Conservation (phyloP, 2,888 invertebrate genomes). For the Ligdia adustata region DNA sequence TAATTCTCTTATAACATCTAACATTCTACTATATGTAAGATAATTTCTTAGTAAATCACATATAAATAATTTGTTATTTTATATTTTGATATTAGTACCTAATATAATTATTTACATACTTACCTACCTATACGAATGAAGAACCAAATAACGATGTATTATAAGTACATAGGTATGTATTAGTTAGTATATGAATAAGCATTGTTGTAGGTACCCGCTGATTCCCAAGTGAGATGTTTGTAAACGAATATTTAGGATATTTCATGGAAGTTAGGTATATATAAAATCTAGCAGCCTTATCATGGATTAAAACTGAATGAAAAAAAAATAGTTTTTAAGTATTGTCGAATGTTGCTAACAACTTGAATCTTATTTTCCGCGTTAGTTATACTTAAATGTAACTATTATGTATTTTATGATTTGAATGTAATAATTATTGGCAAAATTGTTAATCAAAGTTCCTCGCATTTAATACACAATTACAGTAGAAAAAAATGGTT, state of each 20-base stretch:
- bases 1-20: too few relatives aligned
- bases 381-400: too few relatives aligned
- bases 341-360: conserved; percentile 3
- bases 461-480: too few relatives aligned
- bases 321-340: conserved; percentile 12
- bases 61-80: too few relatives aligned
- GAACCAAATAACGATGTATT: conserved; percentile 37
- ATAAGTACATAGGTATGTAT: conserved; percentile 23
- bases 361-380: too few relatives aligned
- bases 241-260: conserved; percentile 55
- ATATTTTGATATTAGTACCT: not conserved
- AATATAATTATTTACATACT: conserved; percentile 5
- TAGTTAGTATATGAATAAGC: conserved; percentile 25
- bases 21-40: too few relatives aligned
- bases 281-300: conserved; percentile 25
- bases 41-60: too few relatives aligned
- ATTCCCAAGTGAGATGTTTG: conserved; percentile 71
- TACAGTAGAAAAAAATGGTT: too few relatives aligned
- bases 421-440: too few relatives aligned
- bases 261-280: conserved; percentile 44
- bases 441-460: too few relatives aligned
- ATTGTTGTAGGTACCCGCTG: conserved; percentile 51
- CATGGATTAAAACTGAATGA: conserved; percentile 17
- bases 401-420: too few relatives aligned
- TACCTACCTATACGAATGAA: conserved; percentile 36